phyloP scores from a whole-genome alignment of 1,140 invertebrate species.

The Scaptomyza pallida region DNA sequence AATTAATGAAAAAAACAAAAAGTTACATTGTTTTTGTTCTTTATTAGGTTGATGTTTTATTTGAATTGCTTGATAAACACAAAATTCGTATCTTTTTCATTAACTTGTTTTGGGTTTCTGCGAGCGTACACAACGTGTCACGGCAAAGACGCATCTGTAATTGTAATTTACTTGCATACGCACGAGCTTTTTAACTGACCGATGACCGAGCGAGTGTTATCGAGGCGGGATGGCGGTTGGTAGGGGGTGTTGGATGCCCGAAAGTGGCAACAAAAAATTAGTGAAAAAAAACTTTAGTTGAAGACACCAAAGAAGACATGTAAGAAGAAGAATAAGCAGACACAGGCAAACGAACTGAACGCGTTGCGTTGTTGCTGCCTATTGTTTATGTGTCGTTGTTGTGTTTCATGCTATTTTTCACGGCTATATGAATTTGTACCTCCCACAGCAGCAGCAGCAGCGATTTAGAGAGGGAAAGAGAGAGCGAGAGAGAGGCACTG shows the following conservation, averaged over 20 bases:
- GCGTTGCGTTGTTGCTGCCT: conserved; percentile 39
- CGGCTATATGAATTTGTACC: conserved; percentile 54
- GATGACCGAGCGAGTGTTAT: conserved; percentile 26
- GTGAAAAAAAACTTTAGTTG: conserved; percentile 5
- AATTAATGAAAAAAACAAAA: neutral
- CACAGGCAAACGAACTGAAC: conserved; percentile 20
- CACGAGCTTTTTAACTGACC: conserved; percentile 25
- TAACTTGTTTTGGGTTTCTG: neutral
- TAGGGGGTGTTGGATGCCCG: neutral
- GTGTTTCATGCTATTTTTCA: conserved; percentile 50
- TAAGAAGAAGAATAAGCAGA: conserved; percentile 12
- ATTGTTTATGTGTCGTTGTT: conserved; percentile 52
- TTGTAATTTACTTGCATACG: conserved; percentile 27
- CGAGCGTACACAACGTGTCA: conserved; percentile 15
- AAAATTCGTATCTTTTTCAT: neutral
- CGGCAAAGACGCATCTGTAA: conserved; percentile 12
- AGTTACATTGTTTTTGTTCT: neutral
- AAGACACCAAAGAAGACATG: conserved; percentile 16
- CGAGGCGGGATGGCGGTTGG: neutral
- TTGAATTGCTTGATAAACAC: neutral
- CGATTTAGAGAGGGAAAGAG: conserved; percentile 8
- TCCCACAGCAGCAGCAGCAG: conserved; percentile 45
- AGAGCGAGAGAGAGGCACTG: conserved; percentile 37
- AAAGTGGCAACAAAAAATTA: conserved; percentile 26
- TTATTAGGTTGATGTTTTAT: neutral